phyloP scores from a whole-genome alignment of 64 coral and sea anemone genomes.

The Montipora sp. region DNA sequence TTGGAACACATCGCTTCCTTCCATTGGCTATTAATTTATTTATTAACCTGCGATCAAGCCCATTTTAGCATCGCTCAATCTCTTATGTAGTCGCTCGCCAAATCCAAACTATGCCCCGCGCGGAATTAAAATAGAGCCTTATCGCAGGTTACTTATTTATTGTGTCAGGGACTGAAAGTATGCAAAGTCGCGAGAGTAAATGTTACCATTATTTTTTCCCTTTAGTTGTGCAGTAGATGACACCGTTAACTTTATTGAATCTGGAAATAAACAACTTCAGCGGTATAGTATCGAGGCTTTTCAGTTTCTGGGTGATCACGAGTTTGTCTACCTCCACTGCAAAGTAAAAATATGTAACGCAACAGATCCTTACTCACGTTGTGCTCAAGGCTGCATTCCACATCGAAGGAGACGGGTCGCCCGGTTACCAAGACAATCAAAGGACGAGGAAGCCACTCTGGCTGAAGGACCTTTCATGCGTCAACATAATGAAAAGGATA shows the following conservation, averaged over 20 bases:
- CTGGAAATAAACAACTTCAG: background rate
- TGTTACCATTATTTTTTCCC: background rate
- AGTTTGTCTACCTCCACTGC: slow-evolving; percentile 44
- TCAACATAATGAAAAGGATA: background rate
- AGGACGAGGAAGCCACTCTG: slow-evolving; percentile 9
- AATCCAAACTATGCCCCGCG: too few relatives aligned
- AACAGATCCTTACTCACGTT: slow-evolving; percentile 30
- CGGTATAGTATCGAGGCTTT: slow-evolving; percentile 26
- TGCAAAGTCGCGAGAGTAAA: too few relatives aligned
- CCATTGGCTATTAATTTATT: too few relatives aligned
- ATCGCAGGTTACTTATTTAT: too few relatives aligned
- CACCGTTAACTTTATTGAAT: background rate
- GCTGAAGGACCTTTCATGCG: slow-evolving; percentile 21
- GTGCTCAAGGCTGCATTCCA: slow-evolving; percentile 25
- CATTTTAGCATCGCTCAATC: too few relatives aligned
- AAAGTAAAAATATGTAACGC: slow-evolving; percentile 33
- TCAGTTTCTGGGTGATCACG: slow-evolving; percentile 7
- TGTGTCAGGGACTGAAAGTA: too few relatives aligned
- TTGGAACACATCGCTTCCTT: too few relatives aligned
- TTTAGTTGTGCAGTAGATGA: slow-evolving; percentile 11
- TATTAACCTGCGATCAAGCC: too few relatives aligned
- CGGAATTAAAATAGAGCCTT: too few relatives aligned
- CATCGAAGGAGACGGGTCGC: background rate
- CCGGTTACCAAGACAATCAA: background rate
- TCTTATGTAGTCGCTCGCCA: too few relatives aligned